phyloP scores from a whole-genome alignment of 2,113 vertebrate genomes.

The Nipponia nippon region DNA sequence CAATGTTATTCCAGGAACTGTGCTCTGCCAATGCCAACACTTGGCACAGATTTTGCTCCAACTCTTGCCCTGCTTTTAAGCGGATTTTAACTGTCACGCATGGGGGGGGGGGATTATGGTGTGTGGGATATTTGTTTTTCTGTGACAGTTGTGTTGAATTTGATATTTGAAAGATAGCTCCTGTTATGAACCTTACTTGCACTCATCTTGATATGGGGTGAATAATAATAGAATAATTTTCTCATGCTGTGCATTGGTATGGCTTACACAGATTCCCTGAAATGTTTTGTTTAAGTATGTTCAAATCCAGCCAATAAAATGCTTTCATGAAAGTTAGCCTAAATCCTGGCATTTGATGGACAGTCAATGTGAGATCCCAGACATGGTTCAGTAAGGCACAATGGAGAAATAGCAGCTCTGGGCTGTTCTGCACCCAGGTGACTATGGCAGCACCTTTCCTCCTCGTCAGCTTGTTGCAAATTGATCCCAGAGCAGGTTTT shows the following conservation, averaged over 20 bases:
- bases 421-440: not conserved
- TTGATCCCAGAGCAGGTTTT: not conserved
- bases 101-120: not conserved
- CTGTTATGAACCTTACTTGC: not conserved
- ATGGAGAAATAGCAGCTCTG: not conserved
- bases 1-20: conserved; percentile 46
- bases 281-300: not conserved
- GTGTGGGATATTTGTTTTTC: not conserved
- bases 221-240: not conserved
- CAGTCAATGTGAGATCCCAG: not conserved
- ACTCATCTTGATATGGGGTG: not conserved
- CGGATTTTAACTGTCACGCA: conserved; percentile 17
- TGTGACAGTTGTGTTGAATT: not conserved
- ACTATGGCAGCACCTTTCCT: not conserved
- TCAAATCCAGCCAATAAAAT: not conserved
- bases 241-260: not conserved
- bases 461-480: not conserved
- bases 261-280: not conserved
- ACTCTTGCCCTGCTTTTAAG: conserved; percentile 34
- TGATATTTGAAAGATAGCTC: not conserved
- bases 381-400: not conserved
- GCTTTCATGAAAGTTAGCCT: not conserved
- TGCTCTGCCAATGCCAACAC: conserved; percentile 23
- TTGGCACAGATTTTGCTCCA: conserved; percentile 23
- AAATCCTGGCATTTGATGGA: not conserved